These are phyloP conservation scores for Pipistrellus kuhlii DNA, from an alignment of 2,797 vertebrate species.

Conservation along the genomic window DNA sequence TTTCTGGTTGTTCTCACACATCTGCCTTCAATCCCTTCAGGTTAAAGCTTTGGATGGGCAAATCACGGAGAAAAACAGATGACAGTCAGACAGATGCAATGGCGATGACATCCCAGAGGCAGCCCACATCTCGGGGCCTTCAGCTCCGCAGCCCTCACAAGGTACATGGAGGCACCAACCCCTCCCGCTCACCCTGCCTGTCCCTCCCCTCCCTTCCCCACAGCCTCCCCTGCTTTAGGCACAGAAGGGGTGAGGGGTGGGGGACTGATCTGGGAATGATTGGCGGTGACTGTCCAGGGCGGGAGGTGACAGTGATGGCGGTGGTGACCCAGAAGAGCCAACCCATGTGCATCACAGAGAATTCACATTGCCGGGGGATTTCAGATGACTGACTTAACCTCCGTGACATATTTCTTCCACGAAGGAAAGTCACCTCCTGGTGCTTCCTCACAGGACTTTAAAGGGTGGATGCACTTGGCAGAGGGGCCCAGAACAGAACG, in stretches of 20 bases:
- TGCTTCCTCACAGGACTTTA: background rate
- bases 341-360: background rate
- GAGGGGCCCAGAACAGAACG: background rate
- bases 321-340: no score
- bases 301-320: background rate
- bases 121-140: background rate
- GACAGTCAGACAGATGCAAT: background rate
- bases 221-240: background rate
- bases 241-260: background rate
- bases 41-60: background rate
- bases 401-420: background rate
- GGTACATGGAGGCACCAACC: accelerated
- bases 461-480: no score
- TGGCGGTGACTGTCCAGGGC: background rate
- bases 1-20: background rate
- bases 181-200: no score
- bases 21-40: background rate
- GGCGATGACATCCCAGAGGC: background rate
- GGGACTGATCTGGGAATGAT: background rate
- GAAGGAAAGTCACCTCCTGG: background rate
- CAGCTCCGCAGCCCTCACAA: accelerated
- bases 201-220: no score
- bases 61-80: background rate
- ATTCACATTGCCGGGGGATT: background rate
- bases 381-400: no score